Conservation (phyloP, 1,140 invertebrate species). For the Acromyrmex charruanus region DNA sequence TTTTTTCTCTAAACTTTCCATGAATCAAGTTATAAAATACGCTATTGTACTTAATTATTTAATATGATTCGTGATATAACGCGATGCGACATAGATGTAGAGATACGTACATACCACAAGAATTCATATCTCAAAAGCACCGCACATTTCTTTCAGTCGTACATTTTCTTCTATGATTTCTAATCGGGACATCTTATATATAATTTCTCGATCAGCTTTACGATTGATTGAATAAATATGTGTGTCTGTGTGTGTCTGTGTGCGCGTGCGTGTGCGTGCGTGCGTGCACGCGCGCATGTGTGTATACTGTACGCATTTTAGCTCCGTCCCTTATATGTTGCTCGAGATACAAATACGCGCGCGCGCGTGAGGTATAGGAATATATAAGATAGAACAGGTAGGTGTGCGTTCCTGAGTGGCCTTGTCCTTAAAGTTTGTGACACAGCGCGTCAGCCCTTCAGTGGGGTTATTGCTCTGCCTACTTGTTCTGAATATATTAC, state of each 20-base stretch:
- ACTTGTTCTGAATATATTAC: conserved; percentile 82
- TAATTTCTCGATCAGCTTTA: conserved; percentile 60
- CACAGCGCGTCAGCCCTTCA: conserved; percentile 83
- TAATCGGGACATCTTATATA: conserved; percentile 10
- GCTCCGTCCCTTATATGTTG: conserved; percentile 82
- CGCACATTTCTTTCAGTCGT: conserved; percentile 18
- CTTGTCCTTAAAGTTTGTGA: conserved; percentile 82
- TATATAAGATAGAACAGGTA: conserved; percentile 67
- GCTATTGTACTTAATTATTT: conserved; percentile 60
- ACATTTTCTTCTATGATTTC: conserved; percentile 10
- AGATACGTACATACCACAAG: conserved; percentile 39
- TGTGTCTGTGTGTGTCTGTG: no score
- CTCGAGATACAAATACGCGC: conserved; percentile 62
- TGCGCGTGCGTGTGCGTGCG: no score
- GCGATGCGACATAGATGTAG: conserved; percentile 6
- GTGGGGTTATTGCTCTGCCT: conserved; percentile 80
- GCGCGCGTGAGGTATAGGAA: conserved; percentile 62
- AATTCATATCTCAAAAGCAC: neutral
- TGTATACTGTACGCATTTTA: conserved; percentile 77
- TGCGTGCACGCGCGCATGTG: no score
- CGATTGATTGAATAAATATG: conserved; percentile 52
- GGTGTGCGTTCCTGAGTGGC: conserved; percentile 80
- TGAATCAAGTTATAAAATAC: conserved; percentile 34
- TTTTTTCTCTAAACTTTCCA: conserved; percentile 44
- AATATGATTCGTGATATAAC: conserved; percentile 20